Percentiles rank a stretch among this genome's conserved stretches.
Conservation (phyloP, 1,140 invertebrate species). For the Rhysida immarginata region DNA sequence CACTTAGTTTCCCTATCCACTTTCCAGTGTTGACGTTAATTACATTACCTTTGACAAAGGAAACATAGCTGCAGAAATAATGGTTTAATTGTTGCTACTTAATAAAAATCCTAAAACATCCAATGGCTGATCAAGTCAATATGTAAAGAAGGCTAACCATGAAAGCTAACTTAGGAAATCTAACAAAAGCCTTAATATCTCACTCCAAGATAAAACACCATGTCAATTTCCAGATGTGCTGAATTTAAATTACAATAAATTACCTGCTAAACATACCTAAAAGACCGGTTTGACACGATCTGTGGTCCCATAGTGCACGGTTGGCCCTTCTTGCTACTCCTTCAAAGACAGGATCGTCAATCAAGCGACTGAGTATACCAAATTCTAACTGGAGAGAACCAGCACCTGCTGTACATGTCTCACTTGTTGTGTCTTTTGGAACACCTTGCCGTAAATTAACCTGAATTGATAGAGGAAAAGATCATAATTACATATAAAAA, state of each 20-base stretch:
- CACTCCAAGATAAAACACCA: no score
- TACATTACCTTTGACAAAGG: constrained; percentile 35
- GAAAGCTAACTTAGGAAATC: no score
- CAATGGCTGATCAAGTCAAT: no score
- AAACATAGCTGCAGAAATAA: constrained; percentile 4
- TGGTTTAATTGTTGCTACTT: no score
- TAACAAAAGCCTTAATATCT: no score
- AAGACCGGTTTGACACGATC: constrained; percentile 44
- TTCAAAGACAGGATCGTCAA: constrained; percentile 45
- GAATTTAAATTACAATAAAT: no score
- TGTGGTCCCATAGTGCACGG: constrained; percentile 38
- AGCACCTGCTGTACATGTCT: constrained; percentile 50
- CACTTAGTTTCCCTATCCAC: constrained; percentile 44
- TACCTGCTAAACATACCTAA: no score
- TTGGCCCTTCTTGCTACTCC: constrained; percentile 40
- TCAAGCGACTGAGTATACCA: constrained; percentile 43
- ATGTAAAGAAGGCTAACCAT: no score
- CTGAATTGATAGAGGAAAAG: no score
- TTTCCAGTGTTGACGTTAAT: constrained; percentile 47
- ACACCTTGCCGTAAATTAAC: constrained; percentile 44
- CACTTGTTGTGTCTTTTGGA: constrained; percentile 35
- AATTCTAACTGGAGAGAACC: constrained; percentile 48
- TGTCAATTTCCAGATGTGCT: no score
- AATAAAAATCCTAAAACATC: no score
- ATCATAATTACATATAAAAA: no score